Conservation (phyloP, 2,888 invertebrate genomes). For the Troides helena region DNA sequence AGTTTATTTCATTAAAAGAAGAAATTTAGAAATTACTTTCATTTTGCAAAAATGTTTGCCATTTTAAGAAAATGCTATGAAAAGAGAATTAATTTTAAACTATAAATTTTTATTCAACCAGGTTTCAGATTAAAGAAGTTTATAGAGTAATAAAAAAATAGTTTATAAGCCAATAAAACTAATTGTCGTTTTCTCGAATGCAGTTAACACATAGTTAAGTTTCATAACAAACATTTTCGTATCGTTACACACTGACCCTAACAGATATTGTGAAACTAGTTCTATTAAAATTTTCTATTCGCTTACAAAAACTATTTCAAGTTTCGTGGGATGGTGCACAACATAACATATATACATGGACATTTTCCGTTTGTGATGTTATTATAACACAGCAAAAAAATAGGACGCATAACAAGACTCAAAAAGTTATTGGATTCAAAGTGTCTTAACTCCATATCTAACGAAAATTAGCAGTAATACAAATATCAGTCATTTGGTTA, state of each 20-base stretch:
- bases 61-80: too few relatives aligned
- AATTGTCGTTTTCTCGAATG: neutral
- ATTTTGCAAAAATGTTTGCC: too few relatives aligned
- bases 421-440: neutral
- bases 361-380: neutral
- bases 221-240: slow-evolving; percentile 7
- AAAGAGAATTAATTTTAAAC: too few relatives aligned
- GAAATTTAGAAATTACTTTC: too few relatives aligned
- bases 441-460: too few relatives aligned
- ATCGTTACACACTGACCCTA: slow-evolving; percentile 12
- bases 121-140: neutral
- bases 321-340: neutral
- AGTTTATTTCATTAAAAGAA: too few relatives aligned
- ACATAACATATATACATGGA: neutral
- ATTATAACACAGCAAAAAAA: neutral
- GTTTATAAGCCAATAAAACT: neutral
- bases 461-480: too few relatives aligned
- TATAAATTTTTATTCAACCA: too few relatives aligned
- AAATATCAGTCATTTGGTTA: too few relatives aligned
- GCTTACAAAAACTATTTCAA: slow-evolving; percentile 2
- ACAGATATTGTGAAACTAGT: slow-evolving; percentile 15
- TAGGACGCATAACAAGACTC: neutral
- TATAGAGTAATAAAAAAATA: neutral
- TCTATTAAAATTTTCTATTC: slow-evolving; percentile 22
- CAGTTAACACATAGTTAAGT: neutral